Evolutionary conservation across 2,113 vertebrate genomes (phyloP).

Genomic region (Aix galericulata): DNA sequence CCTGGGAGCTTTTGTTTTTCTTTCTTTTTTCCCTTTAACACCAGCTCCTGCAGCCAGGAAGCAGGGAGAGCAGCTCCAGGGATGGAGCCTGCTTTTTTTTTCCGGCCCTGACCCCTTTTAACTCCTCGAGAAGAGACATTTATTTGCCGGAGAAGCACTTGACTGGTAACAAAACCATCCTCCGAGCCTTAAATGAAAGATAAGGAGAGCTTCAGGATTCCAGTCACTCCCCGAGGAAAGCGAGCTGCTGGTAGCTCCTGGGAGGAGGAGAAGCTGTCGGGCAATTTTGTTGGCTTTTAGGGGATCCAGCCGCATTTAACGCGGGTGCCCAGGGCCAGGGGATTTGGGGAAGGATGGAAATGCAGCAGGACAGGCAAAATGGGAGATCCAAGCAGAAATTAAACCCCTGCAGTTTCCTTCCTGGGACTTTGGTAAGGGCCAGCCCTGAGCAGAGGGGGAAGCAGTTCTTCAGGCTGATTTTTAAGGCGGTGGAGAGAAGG

Average conservation of each 20-base stretch:
- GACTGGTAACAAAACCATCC: not conserved
- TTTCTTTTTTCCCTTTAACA: accelerated
- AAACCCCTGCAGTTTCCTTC: too few relatives aligned
- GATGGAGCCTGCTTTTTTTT: not conserved
- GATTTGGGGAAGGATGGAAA: not conserved
- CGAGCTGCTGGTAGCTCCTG: not conserved
- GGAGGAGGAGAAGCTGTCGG: not conserved
- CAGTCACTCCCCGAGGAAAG: not conserved
- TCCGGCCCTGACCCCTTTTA: not conserved
- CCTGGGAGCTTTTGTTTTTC: not conserved
- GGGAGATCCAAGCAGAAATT: not conserved
- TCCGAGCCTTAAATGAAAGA: not conserved
- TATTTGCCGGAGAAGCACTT: not conserved
- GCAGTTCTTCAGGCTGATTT: not conserved
- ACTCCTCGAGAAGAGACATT: not conserved
- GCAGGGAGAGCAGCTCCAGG: not conserved
- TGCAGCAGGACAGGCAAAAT: not conserved
- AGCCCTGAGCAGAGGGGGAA: not conserved
- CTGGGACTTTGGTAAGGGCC: not conserved
- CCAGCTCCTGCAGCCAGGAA: accelerated
- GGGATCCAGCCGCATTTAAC: not conserved
- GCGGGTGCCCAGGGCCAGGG: accelerated
- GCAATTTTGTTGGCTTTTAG: not conserved
- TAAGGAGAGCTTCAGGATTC: not conserved
- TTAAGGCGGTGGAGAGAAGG: not conserved